Percentiles rank a stretch among this genome's conserved stretches.
Evolutionary conservation across 2,113 vertebrate species (phyloP).

Genomic region (Amphiprion ocellaris): DNA sequence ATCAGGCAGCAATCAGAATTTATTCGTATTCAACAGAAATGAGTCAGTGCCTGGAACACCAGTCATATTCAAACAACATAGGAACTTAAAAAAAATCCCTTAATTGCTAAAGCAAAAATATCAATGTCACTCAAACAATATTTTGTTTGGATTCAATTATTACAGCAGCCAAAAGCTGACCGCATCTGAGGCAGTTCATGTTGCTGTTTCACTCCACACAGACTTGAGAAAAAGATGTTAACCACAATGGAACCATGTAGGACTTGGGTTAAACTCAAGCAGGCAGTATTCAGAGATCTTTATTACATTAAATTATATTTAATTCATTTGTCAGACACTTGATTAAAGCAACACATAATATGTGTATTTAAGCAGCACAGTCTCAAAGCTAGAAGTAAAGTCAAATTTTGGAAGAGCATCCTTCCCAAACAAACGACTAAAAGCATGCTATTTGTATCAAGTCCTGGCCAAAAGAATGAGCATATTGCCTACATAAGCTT

Average conservation of each 20-base stretch:
- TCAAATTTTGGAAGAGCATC: neutral
- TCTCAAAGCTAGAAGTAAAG: constrained; percentile 2
- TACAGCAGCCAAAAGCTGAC: constrained; percentile 4
- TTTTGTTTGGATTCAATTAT: constrained; percentile 11
- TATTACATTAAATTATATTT: constrained; percentile 31
- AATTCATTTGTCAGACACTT: constrained; percentile 4
- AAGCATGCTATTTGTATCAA: neutral
- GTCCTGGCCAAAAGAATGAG: neutral
- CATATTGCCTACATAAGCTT: neutral
- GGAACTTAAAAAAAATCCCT: too few species aligned
- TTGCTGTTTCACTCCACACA: constrained; percentile 1
- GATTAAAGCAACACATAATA: constrained; percentile 16
- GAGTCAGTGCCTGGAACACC: too few species aligned
- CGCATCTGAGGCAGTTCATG: constrained; percentile 5
- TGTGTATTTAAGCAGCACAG: constrained; percentile 9
- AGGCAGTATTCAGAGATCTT: constrained; percentile 29
- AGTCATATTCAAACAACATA: too few species aligned
- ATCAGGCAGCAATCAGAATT: too few species aligned
- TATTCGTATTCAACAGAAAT: too few species aligned
- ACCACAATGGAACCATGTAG: neutral
- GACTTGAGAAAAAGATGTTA: constrained; percentile 17
- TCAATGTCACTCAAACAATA: neutral
- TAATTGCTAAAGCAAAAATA: neutral
- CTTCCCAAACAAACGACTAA: neutral
- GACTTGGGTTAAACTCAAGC: constrained; percentile 17